Conservation (phyloP, 2,113 vertebrate species). For the Pleuronectes platessa region DNA sequence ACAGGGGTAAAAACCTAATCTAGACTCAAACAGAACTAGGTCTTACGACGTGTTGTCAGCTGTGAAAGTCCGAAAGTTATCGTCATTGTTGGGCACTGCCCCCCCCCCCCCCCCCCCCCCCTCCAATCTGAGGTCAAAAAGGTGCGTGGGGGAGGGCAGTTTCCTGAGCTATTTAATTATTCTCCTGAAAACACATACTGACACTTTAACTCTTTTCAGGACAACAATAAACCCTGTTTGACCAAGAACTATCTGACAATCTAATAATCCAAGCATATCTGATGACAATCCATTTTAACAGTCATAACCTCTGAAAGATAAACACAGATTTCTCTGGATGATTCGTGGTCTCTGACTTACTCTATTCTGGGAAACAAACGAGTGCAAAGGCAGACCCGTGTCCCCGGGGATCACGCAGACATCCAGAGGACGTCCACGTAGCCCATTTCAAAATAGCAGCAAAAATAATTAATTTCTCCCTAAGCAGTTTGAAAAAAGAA, state of each 20-base stretch:
- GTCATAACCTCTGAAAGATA: slow-evolving; percentile 36
- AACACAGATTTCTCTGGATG: slow-evolving; percentile 25
- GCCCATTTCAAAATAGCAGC: slow-evolving; percentile 85
- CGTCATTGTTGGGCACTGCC: no score
- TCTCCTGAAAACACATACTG: not conserved
- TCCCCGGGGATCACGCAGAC: slow-evolving; percentile 85
- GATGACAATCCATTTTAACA: slow-evolving; percentile 25
- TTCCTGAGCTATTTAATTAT: not conserved
- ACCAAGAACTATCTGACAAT: slow-evolving; percentile 7
- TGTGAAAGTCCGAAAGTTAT: not conserved
- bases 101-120: no score
- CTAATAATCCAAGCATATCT: slow-evolving; percentile 15
- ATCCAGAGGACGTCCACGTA: slow-evolving; percentile 84
- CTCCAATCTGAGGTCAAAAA: no score
- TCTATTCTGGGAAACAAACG: slow-evolving; percentile 60
- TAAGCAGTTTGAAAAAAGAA: slow-evolving; percentile 81
- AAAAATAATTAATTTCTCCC: slow-evolving; percentile 86
- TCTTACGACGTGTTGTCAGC: not conserved
- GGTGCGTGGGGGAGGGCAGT: not conserved
- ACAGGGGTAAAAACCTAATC: no score
- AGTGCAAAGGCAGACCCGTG: slow-evolving; percentile 68
- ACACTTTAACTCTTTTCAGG: not conserved
- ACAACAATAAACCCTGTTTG: slow-evolving; percentile 5
- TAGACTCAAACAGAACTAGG: no score
- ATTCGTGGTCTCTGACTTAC: slow-evolving; percentile 42